Conservation (phyloP, 2,888 invertebrate species). For the Sthenelais limicola region DNA sequence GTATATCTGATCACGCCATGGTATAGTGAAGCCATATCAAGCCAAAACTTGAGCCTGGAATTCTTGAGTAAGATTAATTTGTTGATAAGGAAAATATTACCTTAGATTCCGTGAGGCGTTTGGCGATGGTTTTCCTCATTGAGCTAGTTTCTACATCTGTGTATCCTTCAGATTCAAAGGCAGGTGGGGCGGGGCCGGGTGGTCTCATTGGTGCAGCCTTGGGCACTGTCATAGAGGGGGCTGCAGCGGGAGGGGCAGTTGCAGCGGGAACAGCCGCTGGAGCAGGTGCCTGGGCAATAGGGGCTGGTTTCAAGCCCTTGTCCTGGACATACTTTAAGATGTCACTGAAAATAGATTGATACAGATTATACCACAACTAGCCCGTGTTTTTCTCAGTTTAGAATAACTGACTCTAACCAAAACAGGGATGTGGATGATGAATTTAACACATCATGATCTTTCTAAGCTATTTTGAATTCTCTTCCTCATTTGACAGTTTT, state of each 20-base stretch:
- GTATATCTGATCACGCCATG: no score
- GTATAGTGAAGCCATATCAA: background rate
- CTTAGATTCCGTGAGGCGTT: constrained; percentile 79
- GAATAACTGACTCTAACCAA: background rate
- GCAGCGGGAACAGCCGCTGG: constrained; percentile 57
- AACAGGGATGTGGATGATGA: background rate
- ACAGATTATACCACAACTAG: no score
- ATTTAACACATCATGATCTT: background rate
- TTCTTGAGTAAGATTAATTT: background rate
- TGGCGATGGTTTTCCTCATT: constrained; percentile 79
- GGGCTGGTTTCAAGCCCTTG: constrained; percentile 58
- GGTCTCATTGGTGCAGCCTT: constrained; percentile 4
- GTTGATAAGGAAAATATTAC: constrained; percentile 50
- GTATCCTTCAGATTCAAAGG: constrained; percentile 25
- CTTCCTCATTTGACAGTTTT: background rate
- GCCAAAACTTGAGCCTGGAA: background rate
- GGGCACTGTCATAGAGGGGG: constrained; percentile 41
- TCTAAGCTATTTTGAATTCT: background rate
- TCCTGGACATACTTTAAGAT: constrained; percentile 59
- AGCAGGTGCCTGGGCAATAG: constrained; percentile 34
- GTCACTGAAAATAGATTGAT: constrained; percentile 68
- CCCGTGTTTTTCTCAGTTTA: background rate
- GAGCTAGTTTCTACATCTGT: constrained; percentile 73
- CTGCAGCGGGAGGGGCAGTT: constrained; percentile 43
- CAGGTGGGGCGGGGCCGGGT: constrained; percentile 7